Percentiles rank a stretch among this genome's conserved stretches.
These are phyloP conservation scores for Pseudonaja textilis DNA, from an alignment of 2,113 vertebrate genomes.

Conservation along the genomic window DNA sequence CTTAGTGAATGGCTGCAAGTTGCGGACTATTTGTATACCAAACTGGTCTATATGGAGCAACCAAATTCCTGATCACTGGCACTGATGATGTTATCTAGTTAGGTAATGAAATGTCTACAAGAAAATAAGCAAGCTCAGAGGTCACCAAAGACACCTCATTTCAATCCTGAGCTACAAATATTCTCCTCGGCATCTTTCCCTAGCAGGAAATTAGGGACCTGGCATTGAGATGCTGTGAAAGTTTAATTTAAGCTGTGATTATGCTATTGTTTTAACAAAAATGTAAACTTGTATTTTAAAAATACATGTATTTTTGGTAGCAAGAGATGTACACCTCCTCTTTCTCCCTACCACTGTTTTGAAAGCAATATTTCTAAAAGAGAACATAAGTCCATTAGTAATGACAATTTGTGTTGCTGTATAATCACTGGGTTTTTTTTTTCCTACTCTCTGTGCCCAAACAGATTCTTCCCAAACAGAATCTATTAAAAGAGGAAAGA, in stretches of 20 bases:
- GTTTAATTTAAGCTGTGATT: not conserved
- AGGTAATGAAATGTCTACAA: too few species aligned
- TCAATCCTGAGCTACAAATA: too few species aligned
- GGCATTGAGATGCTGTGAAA: not conserved
- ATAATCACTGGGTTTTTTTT: not conserved
- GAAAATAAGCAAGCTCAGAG: too few species aligned
- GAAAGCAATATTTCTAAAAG: not conserved
- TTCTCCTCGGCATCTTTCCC: not conserved
- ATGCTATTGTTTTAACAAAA: not conserved
- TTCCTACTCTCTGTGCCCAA: not conserved
- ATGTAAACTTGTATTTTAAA: not conserved
- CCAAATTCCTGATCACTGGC: not conserved
- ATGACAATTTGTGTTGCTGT: not conserved
- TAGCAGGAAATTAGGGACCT: not conserved
- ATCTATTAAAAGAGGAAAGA: not conserved
- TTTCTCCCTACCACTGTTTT: not conserved
- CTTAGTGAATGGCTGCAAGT: not conserved
- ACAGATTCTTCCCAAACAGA: not conserved
- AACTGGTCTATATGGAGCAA: not conserved
- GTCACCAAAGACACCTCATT: too few species aligned
- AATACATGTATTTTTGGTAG: not conserved
- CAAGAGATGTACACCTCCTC: not conserved
- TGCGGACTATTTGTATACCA: not conserved
- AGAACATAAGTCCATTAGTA: not conserved
- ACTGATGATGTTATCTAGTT: too few species aligned